These are phyloP conservation scores for Geotrypetes seraphini DNA, from an alignment of 2,797 vertebrate genomes.

Conservation along the genomic window DNA sequence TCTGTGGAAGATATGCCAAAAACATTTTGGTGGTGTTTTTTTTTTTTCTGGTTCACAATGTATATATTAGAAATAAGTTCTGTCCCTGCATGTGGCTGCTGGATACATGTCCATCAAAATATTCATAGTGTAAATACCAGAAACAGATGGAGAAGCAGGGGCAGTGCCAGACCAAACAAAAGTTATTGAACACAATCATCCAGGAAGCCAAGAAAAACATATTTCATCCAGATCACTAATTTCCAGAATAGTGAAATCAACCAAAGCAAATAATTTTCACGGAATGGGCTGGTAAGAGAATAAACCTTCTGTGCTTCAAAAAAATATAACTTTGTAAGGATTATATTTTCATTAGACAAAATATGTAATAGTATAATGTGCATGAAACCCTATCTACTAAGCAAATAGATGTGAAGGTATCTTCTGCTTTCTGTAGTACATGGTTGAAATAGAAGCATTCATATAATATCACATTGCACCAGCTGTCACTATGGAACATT, in stretches of 20 bases:
- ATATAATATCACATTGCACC: no score
- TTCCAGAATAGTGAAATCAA: constrained; percentile 34
- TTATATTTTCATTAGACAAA: background rate
- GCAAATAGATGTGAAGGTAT: no score
- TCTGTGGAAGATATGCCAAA: no score
- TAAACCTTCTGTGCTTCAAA: constrained; percentile 32
- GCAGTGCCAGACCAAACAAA: constrained; percentile 43
- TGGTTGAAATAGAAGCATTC: no score
- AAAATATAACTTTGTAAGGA: background rate
- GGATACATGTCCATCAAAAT: constrained; percentile 32
- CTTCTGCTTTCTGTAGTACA: no score
- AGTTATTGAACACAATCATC: constrained; percentile 30
- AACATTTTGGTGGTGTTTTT: no score
- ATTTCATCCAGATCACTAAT: constrained; percentile 35
- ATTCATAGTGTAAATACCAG: constrained; percentile 46
- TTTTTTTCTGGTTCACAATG: no score
- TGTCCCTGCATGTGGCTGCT: constrained; percentile 26
- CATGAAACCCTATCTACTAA: no score
- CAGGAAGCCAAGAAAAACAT: constrained; percentile 43
- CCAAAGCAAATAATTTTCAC: constrained; percentile 50
- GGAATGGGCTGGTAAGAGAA: constrained; percentile 42
- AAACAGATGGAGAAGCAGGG: constrained; percentile 47
- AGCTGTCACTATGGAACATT: no score
- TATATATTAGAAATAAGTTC: constrained; percentile 7
- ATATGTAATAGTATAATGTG: constrained; percentile 1